Conservation (phyloP, 1,140 invertebrate genomes). For the Sinella curviseta region DNA sequence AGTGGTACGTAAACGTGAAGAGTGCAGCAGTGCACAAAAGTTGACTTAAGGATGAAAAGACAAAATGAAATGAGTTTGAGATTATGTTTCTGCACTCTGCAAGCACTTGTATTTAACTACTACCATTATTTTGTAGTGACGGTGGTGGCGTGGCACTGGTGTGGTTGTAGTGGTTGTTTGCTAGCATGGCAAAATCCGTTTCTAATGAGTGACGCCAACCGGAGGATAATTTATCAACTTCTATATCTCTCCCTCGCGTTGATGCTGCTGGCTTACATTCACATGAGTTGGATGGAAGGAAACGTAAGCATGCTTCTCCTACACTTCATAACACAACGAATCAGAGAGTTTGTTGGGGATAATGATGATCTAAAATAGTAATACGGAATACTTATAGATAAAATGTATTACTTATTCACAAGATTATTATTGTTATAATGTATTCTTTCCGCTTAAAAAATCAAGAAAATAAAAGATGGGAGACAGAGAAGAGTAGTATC, state of each 20-base stretch:
- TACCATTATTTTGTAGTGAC: not conserved
- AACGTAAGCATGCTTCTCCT: not conserved
- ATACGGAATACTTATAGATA: not conserved
- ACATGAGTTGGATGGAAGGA: not conserved
- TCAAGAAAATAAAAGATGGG: not conserved
- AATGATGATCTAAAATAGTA: not conserved
- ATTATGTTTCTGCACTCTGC: not conserved
- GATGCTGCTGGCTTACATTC: constrained; percentile 17
- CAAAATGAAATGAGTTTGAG: constrained; percentile 9
- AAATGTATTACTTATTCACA: not conserved
- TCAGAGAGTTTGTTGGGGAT: too few relatives aligned
- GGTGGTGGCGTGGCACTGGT: not conserved
- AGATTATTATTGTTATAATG: not conserved
- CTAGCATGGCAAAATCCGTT: constrained; percentile 41
- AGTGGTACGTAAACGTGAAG: not conserved
- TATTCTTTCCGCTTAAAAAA: not conserved
- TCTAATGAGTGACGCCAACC: constrained; percentile 46
- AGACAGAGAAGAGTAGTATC: not conserved
- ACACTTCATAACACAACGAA: too few relatives aligned
- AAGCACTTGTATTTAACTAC: not conserved
- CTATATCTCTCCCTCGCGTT: not conserved
- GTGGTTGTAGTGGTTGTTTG: constrained; percentile 36
- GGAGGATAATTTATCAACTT: constrained; percentile 46
- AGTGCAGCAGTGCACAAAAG: not conserved
- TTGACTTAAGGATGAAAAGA: not conserved